phyloP scores from a whole-genome alignment of 2,113 vertebrate species.

The Strix aluco region DNA sequence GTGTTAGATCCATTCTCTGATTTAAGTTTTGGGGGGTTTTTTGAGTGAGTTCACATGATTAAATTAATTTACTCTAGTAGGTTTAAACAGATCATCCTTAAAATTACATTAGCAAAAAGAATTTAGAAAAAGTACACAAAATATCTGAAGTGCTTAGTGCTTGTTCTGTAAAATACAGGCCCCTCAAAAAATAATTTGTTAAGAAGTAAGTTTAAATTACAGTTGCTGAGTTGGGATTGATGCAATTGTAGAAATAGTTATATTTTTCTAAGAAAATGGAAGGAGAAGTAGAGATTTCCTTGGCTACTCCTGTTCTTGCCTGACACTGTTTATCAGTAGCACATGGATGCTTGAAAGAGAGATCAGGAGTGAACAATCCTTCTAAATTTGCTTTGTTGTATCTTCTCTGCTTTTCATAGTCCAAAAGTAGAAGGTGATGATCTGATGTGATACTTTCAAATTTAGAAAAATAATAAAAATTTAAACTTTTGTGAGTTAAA shows the following conservation, averaged over 20 bases:
- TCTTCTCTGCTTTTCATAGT: background rate
- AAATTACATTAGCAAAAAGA: background rate
- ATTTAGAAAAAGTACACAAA: background rate
- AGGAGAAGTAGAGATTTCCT: background rate
- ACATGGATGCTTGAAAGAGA: background rate
- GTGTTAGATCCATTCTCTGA: background rate
- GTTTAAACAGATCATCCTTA: slow-evolving; percentile 55
- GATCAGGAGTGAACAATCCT: background rate
- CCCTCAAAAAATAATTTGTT: background rate
- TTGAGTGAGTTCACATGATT: slow-evolving; percentile 16
- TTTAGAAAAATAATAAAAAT: too few species aligned
- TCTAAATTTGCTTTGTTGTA: background rate
- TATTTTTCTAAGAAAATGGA: background rate
- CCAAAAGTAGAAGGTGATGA: background rate
- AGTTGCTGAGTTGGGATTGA: background rate
- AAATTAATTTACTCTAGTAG: slow-evolving; percentile 1
- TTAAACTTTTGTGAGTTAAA: background rate
- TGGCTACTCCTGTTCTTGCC: background rate
- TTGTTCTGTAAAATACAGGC: background rate
- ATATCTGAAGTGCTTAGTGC: background rate
- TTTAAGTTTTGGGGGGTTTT: background rate
- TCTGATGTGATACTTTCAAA: background rate
- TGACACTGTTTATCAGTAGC: background rate
- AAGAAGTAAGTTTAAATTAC: background rate
- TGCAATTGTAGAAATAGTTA: background rate